phyloP scores from a whole-genome alignment of 2,113 vertebrate genomes.

The Tringa solitaria region DNA sequence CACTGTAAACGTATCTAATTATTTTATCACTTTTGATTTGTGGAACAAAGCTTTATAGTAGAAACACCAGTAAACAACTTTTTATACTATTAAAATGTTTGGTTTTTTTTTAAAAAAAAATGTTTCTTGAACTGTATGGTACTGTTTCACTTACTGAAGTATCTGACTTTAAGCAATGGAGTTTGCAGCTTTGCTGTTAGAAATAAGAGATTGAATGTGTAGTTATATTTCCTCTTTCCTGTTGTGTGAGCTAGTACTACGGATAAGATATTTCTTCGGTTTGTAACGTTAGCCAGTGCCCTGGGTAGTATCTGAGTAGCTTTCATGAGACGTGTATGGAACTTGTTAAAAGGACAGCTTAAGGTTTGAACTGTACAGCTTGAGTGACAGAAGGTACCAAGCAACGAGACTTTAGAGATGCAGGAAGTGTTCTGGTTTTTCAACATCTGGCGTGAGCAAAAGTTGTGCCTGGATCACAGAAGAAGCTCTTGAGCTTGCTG shows the following conservation, averaged over 20 bases:
- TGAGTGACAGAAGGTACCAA: conserved; percentile 52
- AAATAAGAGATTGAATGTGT: conserved; percentile 63
- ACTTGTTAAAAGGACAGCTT: conserved; percentile 17
- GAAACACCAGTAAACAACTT: conserved; percentile 75
- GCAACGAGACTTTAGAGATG: conserved; percentile 49
- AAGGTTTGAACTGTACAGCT: conserved; percentile 41
- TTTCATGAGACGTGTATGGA: conserved; percentile 59
- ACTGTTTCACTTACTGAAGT: conserved; percentile 66
- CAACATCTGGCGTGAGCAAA: background rate
- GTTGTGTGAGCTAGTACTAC: conserved; percentile 57
- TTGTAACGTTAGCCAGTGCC: conserved; percentile 68
- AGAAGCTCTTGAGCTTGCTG: conserved; percentile 53
- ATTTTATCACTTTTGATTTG: conserved; percentile 65
- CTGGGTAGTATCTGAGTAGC: conserved; percentile 67
- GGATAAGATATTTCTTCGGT: conserved; percentile 26
- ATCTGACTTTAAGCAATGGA: conserved; percentile 48
- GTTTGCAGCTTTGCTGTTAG: conserved; percentile 62
- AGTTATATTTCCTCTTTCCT: conserved; percentile 57
- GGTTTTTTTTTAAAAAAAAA: conserved; percentile 9
- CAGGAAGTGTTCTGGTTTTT: conserved; percentile 8
- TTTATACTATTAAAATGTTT: conserved; percentile 71
- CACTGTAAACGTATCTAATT: conserved; percentile 65
- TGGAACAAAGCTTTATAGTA: conserved; percentile 73
- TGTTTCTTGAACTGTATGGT: conserved; percentile 64
- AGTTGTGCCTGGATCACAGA: conserved; percentile 13